A percentile compares a stretch with the other conserved stretches of the same genome.
phyloP scores from a whole-genome alignment of 2,113 vertebrate species.

The Perca fluviatilis region DNA sequence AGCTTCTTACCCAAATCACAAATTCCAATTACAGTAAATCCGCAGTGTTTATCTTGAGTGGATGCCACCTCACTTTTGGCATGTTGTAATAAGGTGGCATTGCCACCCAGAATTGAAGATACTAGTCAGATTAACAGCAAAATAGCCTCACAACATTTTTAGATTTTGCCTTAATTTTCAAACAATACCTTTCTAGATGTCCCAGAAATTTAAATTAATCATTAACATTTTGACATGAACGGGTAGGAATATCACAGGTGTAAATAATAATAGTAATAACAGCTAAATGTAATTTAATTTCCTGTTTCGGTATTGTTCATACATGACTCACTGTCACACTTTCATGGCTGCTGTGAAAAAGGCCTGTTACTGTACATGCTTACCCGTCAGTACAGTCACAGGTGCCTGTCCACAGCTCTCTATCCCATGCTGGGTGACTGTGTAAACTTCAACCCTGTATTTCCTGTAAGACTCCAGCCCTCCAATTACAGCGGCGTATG shows the following conservation, averaged over 20 bases:
- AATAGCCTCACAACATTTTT: neutral
- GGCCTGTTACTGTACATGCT: neutral
- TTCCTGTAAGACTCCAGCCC: conserved; percentile 83
- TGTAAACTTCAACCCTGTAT: conserved; percentile 86
- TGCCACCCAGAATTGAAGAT: neutral
- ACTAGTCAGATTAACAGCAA: too few relatives aligned
- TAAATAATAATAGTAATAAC: neutral
- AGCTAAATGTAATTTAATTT: neutral
- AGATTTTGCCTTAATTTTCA: neutral
- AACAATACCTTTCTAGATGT: neutral
- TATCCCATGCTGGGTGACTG: conserved; percentile 81
- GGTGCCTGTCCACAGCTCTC: conserved; percentile 81
- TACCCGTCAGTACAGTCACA: conserved; percentile 86
- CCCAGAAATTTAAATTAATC: neutral
- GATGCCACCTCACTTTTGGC: neutral
- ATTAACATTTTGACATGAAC: neutral
- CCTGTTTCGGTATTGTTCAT: neutral
- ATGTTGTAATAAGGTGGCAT: neutral
- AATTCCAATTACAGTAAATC: neutral
- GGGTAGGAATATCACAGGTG: neutral
- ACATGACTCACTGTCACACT: neutral
- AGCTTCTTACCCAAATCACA: neutral
- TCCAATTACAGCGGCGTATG: conserved; percentile 79
- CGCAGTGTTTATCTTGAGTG: neutral
- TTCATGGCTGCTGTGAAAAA: neutral